Base-by-base conservation (phyloP, 2,113 vertebrate species). In the Triplophysa dalaica region DNA sequence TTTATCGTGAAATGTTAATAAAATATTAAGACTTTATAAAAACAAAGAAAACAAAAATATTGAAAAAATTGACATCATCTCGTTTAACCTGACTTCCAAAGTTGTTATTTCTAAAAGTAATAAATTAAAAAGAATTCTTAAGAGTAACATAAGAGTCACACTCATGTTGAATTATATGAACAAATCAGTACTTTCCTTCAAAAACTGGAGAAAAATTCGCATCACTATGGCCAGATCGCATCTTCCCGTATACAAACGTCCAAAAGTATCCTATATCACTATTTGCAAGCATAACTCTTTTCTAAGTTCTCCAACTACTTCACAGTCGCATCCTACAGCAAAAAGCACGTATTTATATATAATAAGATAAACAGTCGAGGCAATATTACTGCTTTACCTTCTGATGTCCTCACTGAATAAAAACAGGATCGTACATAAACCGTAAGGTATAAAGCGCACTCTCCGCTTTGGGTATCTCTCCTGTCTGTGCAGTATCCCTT, bases 401-500 rank as follows among this genome's bases (percentile, higher is more conserved):
- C 7, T 16, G 26, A 17, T 21, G 70, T 70, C 13, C 10, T 62
- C 16, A 16, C 14, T 41, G 72, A 56, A 19, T 58, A 24, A 38
- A 33, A 78, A 63, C 12, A 68, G 17, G 22, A 9, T 7, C 13
- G 56, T 38, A 3, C 45, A 24, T 56, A 29, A 63, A 75, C 26
- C 41, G 72, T 21, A 76, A 75, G 21, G 72, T 45, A 63, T 68
- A 48, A 74, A 66, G 12, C 54, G 70, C 65, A 52, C 24, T 56
- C 70, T 82, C 77, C 80, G 75, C 26, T 29, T 22, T 48, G 14
- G n/a, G 79, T 24, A 45, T 16, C 52, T 52, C 74, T 67, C 70
- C 72, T 75, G 21, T 73, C 72, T 77, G 21, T 73, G 54, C 60
- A 21, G 86, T 80, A 88, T 89, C 88, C 88, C 83, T 85, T 74